Percentiles rank a stretch among this genome's conserved stretches.
Conservation (phyloP, 1,140 invertebrate genomes). For the Drosophila hydei region DNA sequence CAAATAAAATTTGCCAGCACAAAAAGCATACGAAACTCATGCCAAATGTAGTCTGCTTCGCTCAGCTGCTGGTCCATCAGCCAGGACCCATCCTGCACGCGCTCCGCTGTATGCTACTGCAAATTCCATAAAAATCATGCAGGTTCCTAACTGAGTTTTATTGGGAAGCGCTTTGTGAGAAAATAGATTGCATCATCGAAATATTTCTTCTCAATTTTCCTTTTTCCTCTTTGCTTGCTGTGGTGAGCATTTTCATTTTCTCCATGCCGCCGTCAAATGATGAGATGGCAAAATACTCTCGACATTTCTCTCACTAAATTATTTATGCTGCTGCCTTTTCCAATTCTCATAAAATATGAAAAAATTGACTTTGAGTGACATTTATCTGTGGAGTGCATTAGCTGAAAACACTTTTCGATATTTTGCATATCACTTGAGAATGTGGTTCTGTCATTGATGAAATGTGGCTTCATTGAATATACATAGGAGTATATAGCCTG, state of each 20-base stretch:
- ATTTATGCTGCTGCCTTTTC: background rate
- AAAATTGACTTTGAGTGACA: conserved; percentile 17
- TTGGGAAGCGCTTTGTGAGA: conserved; percentile 11
- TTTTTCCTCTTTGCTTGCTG: conserved; percentile 2
- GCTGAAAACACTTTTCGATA: background rate
- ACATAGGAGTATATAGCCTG: no score
- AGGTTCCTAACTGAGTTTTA: conserved; percentile 29
- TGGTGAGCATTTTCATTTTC: conserved; percentile 39
- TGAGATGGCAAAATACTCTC: conserved; percentile 43
- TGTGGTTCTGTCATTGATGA: background rate
- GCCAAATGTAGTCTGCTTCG: conserved; percentile 41
- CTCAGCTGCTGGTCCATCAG: conserved; percentile 6
- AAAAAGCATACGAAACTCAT: conserved; percentile 37
- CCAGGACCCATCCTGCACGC: background rate
- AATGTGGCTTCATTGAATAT: no score
- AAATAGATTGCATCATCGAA: conserved; percentile 45
- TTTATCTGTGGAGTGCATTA: conserved; percentile 8
- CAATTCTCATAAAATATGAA: conserved; percentile 6
- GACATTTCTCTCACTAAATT: conserved; percentile 6
- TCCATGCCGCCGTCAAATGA: conserved; percentile 30
- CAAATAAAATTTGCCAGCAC: conserved; percentile 59
- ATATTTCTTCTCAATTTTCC: conserved; percentile 16
- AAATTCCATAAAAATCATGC: conserved; percentile 60
- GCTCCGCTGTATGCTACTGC: conserved; percentile 36
- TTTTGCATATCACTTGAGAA: conserved; percentile 6